phyloP scores from a whole-genome alignment of 2,888 invertebrate species.

The Drosophila anceps region DNA sequence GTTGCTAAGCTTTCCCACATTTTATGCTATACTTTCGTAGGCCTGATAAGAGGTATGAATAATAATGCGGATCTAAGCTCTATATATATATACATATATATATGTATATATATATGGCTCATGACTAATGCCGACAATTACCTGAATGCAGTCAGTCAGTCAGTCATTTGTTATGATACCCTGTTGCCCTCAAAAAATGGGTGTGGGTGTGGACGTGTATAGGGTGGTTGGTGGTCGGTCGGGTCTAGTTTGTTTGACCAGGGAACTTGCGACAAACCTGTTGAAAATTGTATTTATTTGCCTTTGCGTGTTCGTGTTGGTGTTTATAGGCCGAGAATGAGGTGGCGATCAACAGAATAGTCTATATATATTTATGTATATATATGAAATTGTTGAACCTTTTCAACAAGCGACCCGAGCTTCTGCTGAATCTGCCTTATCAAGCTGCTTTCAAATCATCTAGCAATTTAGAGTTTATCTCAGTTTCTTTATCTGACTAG shows the following conservation, averaged over 20 bases:
- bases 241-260: constrained; percentile 33
- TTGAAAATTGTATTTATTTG: constrained; percentile 47
- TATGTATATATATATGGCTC: constrained; percentile 16
- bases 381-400: constrained; percentile 28
- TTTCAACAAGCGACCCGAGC: constrained; percentile 33
- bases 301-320: constrained; percentile 9
- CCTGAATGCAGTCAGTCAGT: constrained; percentile 26
- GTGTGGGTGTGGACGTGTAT: constrained; percentile 13
- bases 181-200: constrained; percentile 21
- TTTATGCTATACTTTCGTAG: constrained; percentile 12
- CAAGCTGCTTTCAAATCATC: constrained; percentile 26
- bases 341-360: constrained; percentile 34
- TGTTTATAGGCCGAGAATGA: constrained; percentile 16
- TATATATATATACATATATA: constrained; percentile 30
- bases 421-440: constrained; percentile 35
- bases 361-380: constrained; percentile 3
- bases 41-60: constrained; percentile 54
- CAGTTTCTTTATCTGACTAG: constrained; percentile 39
- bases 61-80: constrained; percentile 52
- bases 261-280: constrained; percentile 55
- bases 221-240: constrained; percentile 14
- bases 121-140: constrained; percentile 51
- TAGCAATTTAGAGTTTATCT: constrained; percentile 46
- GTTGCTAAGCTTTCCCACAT: constrained; percentile 17
- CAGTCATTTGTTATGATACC: constrained; percentile 26